phyloP scores from a whole-genome alignment of 1,140 invertebrate genomes.

The Anadara kagoshimensis region DNA sequence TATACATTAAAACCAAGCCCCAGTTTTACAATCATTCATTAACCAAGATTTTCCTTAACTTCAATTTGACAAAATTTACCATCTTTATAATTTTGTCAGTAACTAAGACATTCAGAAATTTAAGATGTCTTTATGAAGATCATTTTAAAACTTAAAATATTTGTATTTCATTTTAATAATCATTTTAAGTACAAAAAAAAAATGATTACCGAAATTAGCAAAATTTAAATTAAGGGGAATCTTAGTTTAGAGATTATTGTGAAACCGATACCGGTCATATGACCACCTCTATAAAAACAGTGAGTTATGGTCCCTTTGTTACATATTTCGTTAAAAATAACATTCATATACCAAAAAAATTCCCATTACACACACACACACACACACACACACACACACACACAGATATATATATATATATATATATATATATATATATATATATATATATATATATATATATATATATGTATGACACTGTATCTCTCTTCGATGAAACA shows the following conservation, averaged over 20 bases:
- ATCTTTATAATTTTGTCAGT: too few relatives aligned
- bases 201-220: too few relatives aligned
- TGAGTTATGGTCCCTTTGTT: background rate
- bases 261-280: background rate
- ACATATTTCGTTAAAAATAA: background rate
- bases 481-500: background rate
- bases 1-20: too few relatives aligned
- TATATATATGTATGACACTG: background rate
- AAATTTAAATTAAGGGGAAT: background rate
- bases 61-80: too few relatives aligned
- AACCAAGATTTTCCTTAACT: too few relatives aligned
- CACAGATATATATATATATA: background rate
- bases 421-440: constrained; percentile 2
- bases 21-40: too few relatives aligned
- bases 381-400: background rate
- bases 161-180: too few relatives aligned
- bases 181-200: too few relatives aligned
- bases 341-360: background rate
- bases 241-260: background rate
- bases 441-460: constrained; percentile 2
- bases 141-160: too few relatives aligned
- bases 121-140: too few relatives aligned
- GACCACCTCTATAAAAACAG: background rate
- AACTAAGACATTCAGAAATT: too few relatives aligned
- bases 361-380: background rate